Evolutionary conservation across 2,888 invertebrate species (phyloP), one percentile per base, ranked within the genome.

Genomic region (Abscondita cerata): DNA sequence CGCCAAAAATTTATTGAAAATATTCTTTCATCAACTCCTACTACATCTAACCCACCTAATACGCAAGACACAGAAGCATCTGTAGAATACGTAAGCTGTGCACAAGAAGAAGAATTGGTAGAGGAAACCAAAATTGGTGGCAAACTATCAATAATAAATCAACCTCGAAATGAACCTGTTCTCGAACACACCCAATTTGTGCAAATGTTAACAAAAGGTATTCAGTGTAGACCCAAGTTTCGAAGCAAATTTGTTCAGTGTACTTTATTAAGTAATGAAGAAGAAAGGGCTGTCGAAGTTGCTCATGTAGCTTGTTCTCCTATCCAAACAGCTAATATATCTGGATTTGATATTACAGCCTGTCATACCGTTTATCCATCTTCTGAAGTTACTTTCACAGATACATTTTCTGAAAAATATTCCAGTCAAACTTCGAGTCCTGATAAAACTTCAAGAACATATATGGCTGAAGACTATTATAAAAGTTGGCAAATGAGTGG

Each of bases 171-270:
- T n/a, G n/a, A n/a, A n/a, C n/a, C n/a, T n/a, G n/a, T n/a, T n/a
- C n/a, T n/a, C n/a, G n/a, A n/a, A n/a, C n/a, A n/a, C n/a, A n/a
- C n/a, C n/a, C n/a, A n/a, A n/a, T n/a, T n/a, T n/a, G n/a, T n/a
- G n/a, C n/a, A n/a, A n/a, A n/a, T n/a, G n/a, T n/a, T n/a, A 50
- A 50, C 9, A 18, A n/a, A 34, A 34, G 36, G 50, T 9, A 50
- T 18, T 16, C 50, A 50, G 12, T 48, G 8, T 48, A 5, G 48
- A 48, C 33, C 33, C 2, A 33, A 33, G 48, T 33, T 48, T 48
- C 11, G 16, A 12, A 31, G 48, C 15, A 33, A 48, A 12, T 48
- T 48, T 48, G 11, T 18, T 11, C 50, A 34, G 34, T 50, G 36
- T 50, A 36, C 33, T 18, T 6, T 50, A 13, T 34, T 36, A 34